These are phyloP conservation scores for Leucoraja erinaceus DNA, from an alignment of 2,113 vertebrate species.

Conservation along the genomic window DNA sequence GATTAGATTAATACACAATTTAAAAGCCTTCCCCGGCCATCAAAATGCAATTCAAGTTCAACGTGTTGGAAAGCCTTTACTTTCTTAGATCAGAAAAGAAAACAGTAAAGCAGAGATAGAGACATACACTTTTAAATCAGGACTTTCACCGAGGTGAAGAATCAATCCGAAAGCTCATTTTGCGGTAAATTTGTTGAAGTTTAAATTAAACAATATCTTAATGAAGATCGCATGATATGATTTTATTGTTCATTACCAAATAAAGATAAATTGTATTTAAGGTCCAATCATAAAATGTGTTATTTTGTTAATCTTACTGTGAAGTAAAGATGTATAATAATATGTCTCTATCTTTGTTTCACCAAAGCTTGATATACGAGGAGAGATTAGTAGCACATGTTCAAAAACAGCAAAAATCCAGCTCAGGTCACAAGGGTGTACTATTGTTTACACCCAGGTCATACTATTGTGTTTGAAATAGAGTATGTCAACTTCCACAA, in stretches of 20 bases:
- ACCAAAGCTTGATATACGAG: neutral
- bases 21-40: neutral
- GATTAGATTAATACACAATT: neutral
- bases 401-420: neutral
- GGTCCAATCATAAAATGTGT: neutral
- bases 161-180: neutral
- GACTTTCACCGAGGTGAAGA: neutral
- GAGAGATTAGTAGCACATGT: neutral
- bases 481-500: neutral
- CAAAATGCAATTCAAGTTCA: neutral
- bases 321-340: neutral
- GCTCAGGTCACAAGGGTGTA: constrained; percentile 27
- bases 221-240: neutral
- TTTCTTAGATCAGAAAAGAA: neutral
- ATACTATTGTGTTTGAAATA: neutral
- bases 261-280: neutral
- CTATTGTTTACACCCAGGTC: constrained; percentile 30
- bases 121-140: neutral
- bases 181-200: neutral
- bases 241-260: neutral
- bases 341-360: neutral
- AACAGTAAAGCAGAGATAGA: neutral
- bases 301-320: neutral
- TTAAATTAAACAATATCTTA: neutral
- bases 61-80: neutral